Evolutionary conservation across 2,888 invertebrate species (phyloP), one percentile per base, ranked within the genome.

Genomic region (Calephelis perditalis): DNA sequence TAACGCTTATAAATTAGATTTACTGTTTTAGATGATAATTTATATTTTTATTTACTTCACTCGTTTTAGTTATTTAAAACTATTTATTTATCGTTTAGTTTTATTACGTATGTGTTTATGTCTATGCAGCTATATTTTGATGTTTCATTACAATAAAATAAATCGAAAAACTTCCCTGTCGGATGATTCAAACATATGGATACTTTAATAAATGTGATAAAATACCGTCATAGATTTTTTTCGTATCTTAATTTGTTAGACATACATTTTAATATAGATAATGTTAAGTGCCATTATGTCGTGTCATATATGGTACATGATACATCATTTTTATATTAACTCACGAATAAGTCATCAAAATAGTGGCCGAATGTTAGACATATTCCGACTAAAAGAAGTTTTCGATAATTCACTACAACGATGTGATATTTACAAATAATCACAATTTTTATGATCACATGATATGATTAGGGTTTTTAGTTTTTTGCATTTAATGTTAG

Each of bases 321-420:
- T 52, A 35, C 52, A 26, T 35, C 26, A 35, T 9, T 49, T 49
- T 9, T 40, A 56, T 56, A 15, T 56, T 44, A 26, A 52, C 35
- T 40, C 40, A 40, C 6, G 3, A 40, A 40, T 40, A 40, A 40
- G 8, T 40, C 6, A 40, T 5, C 6, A 40, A 40, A 40, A 40
- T 40, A 40, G 40, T 8, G 7, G 8, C 40, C 40, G 8, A 40
- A 8, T 40, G 8, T 40, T 40, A 7, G 15, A 40, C 6, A 40
- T 4, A 40, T 7, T 56, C 56, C 56, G 56, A 40, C 56, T 52
- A 26, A 6, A 11, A 55, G 56, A 58, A 56, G 58, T n/a, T 37
- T 40, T 37, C 35, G 43, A 40, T 43, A 45, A 63, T 58, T 60
- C 40, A 63, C 58, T 62, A 68, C 65, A 65, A 66, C 66, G 63